Conservation (phyloP, 2,113 vertebrate genomes). For the Uria aalge region DNA sequence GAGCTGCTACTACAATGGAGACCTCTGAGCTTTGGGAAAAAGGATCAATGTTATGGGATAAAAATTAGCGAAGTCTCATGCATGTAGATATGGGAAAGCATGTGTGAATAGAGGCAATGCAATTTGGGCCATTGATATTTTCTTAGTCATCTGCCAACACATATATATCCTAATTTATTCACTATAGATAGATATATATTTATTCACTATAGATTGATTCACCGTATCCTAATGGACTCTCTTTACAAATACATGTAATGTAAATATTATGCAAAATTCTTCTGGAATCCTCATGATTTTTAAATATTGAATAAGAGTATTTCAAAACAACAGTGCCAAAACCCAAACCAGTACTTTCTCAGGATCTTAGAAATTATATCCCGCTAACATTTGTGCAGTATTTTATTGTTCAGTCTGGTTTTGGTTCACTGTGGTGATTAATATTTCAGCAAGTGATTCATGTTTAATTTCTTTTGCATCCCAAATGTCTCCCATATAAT, state of each 20-base stretch:
- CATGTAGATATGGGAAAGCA: accelerated
- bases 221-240: not conserved
- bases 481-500: not conserved
- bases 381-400: not conserved
- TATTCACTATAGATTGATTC: not conserved
- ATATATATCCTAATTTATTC: not conserved
- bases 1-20: not conserved
- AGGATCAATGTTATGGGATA: accelerated
- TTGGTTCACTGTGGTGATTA: not conserved
- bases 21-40: not conserved
- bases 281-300: not conserved
- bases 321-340: not conserved
- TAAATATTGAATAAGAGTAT: not conserved
- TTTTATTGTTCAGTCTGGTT: not conserved
- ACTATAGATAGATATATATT: not conserved
- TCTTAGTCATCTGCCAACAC: not conserved
- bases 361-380: not conserved
- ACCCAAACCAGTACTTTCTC: not conserved
- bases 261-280: not conserved
- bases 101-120: not conserved
- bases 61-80: not conserved
- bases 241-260: not conserved
- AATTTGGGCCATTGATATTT: not conserved
- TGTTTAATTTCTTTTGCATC: not conserved
- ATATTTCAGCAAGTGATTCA: not conserved